Evolutionary conservation across 2,113 vertebrate genomes (phyloP).

Genomic region (Proteles cristata): DNA sequence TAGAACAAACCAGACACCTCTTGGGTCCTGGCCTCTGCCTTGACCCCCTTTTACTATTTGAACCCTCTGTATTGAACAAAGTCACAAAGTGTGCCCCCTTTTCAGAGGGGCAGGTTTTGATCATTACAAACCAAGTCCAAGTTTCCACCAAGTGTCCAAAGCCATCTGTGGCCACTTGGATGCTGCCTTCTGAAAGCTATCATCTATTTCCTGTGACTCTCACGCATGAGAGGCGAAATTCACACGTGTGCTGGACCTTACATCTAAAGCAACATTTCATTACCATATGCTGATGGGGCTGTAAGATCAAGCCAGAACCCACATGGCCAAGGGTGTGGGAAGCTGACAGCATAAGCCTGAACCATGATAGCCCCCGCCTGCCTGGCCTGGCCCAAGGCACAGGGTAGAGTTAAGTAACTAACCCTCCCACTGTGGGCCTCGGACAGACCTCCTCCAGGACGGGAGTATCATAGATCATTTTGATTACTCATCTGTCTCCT

Average conservation of each 20-base stretch:
- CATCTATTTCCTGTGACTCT: slow-evolving; percentile 73
- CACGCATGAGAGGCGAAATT: not conserved
- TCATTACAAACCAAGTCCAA: slow-evolving; percentile 79
- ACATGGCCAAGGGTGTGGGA: not conserved
- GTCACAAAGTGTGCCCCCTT: slow-evolving; percentile 68
- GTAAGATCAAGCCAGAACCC: not conserved
- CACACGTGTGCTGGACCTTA: not conserved
- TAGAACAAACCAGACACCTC: slow-evolving; percentile 73
- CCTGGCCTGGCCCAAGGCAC: not conserved
- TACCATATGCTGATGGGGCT: not conserved
- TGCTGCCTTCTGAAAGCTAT: slow-evolving; percentile 79
- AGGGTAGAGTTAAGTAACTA: not conserved
- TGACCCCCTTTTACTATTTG: slow-evolving; percentile 70
- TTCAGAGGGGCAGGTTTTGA: slow-evolving; percentile 81
- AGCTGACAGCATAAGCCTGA: not conserved
- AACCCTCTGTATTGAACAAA: slow-evolving; percentile 75
- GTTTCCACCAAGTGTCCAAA: slow-evolving; percentile 81
- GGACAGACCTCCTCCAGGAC: not conserved
- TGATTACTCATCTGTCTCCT: not conserved
- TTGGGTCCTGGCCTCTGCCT: slow-evolving; percentile 74
- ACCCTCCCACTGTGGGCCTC: not conserved
- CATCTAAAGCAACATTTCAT: not conserved
- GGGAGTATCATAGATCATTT: not conserved
- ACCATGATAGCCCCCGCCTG: not conserved
- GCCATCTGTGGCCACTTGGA: slow-evolving; percentile 77